These are phyloP conservation scores for Caiman crocodilus DNA, from an alignment of 2,797 vertebrate species.

Conservation along the genomic window DNA sequence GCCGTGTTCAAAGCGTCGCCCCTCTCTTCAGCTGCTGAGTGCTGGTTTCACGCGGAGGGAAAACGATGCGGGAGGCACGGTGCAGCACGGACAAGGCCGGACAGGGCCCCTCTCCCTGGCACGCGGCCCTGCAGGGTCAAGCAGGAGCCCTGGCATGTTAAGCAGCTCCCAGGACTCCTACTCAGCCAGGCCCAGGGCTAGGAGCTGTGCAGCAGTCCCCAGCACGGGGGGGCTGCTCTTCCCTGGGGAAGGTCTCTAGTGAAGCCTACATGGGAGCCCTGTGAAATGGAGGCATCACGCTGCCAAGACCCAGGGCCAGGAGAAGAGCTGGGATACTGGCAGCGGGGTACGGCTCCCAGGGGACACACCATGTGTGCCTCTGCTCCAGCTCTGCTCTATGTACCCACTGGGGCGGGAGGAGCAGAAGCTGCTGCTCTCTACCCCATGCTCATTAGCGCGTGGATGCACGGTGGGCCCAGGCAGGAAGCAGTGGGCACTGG, in stretches of 20 bases:
- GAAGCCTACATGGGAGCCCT: no score
- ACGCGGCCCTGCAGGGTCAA: background rate
- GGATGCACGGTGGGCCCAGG: background rate
- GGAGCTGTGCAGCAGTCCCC: no score
- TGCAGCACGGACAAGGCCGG: background rate
- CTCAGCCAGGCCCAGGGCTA: background rate
- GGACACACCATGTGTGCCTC: background rate
- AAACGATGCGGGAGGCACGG: no score
- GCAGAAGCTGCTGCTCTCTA: background rate
- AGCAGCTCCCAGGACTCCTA: background rate
- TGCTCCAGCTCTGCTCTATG: background rate
- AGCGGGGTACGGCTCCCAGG: background rate
- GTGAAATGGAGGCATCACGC: no score
- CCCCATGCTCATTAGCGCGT: background rate
- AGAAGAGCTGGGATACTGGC: background rate
- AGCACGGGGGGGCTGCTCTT: no score
- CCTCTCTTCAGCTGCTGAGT: no score
- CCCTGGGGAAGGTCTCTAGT: no score
- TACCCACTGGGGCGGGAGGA: background rate
- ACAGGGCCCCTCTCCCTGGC: background rate
- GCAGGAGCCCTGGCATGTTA: fast-evolving
- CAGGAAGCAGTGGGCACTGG: no score
- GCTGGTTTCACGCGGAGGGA: no score
- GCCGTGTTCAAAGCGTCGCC: no score
- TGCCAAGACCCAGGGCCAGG: no score